These are phyloP conservation scores for Leptinotarsa peninsularis DNA, from an alignment of 2,888 invertebrate species.

Conservation along the genomic window DNA sequence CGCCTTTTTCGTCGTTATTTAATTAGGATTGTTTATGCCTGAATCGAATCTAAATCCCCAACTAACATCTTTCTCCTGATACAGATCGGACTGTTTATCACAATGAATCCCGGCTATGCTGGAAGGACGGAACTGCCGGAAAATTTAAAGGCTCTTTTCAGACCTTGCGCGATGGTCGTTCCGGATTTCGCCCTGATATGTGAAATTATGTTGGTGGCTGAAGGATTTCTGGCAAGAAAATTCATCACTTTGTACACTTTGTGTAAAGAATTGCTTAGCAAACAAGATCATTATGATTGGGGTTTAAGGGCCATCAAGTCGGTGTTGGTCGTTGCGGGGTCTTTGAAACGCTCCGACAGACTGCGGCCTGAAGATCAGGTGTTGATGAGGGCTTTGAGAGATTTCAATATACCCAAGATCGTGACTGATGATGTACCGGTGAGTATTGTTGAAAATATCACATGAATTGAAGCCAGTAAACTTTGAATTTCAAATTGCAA, in stretches of 20 bases:
- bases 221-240: slow-evolving; percentile 85
- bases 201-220: slow-evolving; percentile 96
- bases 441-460: slow-evolving; percentile 20
- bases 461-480: not conserved
- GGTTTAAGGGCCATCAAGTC: slow-evolving; percentile 95
- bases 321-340: slow-evolving; percentile 93
- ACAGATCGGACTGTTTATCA: slow-evolving; percentile 88
- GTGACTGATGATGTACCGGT: slow-evolving; percentile 89
- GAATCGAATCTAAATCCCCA: not conserved
- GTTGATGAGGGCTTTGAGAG: slow-evolving; percentile 91
- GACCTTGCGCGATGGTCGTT: slow-evolving; percentile 97
- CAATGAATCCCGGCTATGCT: slow-evolving; percentile 97
- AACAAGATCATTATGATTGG: slow-evolving; percentile 98
- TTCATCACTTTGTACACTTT: slow-evolving; percentile 93
- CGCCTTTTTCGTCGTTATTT: too few species aligned
- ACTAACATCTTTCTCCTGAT: slow-evolving; percentile 22
- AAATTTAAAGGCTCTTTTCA: slow-evolving; percentile 78
- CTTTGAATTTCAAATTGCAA: not conserved
- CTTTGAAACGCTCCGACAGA: slow-evolving; percentile 84
- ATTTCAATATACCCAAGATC: slow-evolving; percentile 95
- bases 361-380: slow-evolving; percentile 91
- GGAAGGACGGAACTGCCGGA: slow-evolving; percentile 91
- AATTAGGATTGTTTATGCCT: not conserved
- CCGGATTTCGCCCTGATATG: slow-evolving; percentile 96
- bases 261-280: slow-evolving; percentile 90